A percentile compares a stretch with the other conserved stretches of the same genome.
Evolutionary conservation across 2,888 invertebrate species (phyloP).

Genomic region (Thumatha senex): DNA sequence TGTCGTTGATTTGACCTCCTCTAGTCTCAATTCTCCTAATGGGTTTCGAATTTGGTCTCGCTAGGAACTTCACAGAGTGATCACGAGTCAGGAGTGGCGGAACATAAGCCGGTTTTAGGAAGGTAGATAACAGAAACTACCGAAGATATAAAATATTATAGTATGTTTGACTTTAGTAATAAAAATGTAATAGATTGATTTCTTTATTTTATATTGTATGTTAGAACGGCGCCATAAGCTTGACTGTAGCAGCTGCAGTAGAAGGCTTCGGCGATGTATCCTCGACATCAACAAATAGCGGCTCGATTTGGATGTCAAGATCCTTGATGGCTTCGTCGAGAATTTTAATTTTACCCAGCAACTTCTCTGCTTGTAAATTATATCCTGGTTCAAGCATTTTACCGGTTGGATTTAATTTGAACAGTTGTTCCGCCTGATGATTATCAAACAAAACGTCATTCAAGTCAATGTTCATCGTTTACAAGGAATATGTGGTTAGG

Average conservation of each 20-base stretch:
- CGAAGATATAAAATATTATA: neutral
- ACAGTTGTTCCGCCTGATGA: conserved; percentile 85
- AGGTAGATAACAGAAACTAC: neutral
- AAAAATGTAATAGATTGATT: neutral
- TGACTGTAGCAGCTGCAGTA: neutral
- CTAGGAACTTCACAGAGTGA: too few relatives aligned
- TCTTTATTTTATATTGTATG: neutral
- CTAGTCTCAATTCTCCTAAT: too few relatives aligned
- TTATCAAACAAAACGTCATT: conserved; percentile 18
- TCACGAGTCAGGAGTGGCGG: too few relatives aligned
- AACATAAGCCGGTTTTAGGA: too few relatives aligned
- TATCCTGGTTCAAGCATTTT: conserved; percentile 87
- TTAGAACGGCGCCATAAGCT: conserved; percentile 1
- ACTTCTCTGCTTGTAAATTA: conserved; percentile 80
- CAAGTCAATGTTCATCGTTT: neutral
- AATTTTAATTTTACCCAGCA: conserved; percentile 76
- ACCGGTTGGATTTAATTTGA: conserved; percentile 87
- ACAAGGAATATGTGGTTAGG: too few relatives aligned
- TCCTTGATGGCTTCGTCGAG: conserved; percentile 68
- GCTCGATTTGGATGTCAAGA: conserved; percentile 69
- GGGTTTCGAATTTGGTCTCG: too few relatives aligned
- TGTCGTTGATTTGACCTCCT: too few relatives aligned
- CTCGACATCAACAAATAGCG: conserved; percentile 34
- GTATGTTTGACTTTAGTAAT: neutral
- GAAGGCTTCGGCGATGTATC: conserved; percentile 16